A percentile compares a stretch with the other conserved stretches of the same genome.
phyloP scores from a whole-genome alignment of 2,888 invertebrate genomes.

The Megamerina dolium region DNA sequence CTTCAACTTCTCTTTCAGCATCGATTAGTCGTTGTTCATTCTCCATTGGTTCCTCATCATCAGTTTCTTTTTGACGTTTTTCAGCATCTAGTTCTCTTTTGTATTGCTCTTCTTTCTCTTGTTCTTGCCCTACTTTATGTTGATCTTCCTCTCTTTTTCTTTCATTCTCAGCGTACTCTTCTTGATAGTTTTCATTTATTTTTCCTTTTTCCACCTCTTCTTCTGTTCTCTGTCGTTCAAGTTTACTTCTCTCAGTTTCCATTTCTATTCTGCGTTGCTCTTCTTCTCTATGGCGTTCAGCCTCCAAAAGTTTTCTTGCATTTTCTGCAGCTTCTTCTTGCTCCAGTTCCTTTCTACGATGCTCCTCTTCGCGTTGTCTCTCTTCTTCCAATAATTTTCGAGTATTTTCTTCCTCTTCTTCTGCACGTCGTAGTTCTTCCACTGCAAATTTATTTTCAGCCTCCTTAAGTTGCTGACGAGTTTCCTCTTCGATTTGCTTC shows the following conservation, averaged over 20 bases:
- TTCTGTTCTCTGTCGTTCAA: too few species aligned
- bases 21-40: conserved; percentile 15
- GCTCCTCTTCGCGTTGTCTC: conserved; percentile 13
- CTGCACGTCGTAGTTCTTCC: conserved; percentile 24
- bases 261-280: conserved; percentile 16
- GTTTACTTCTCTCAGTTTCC: too few species aligned
- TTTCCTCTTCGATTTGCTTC: conserved; percentile 36
- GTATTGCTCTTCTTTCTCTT: conserved; percentile 19
- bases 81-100: conserved; percentile 16
- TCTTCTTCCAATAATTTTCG: conserved; percentile 20
- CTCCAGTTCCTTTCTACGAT: conserved; percentile 13
- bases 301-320: conserved; percentile 20
- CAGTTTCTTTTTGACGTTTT: conserved; percentile 6
- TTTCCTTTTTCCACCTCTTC: too few species aligned
- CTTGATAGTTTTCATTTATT: too few species aligned
- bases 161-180: conserved; percentile 12
- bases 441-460: conserved; percentile 35
- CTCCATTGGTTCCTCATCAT: conserved; percentile 18
- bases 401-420: conserved; percentile 6
- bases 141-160: conserved; percentile 3
- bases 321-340: conserved; percentile 22
- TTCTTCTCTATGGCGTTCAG: conserved; percentile 21
- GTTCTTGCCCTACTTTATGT: conserved; percentile 16
- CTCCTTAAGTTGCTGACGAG: conserved; percentile 34
- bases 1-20: conserved; percentile 21